These are phyloP conservation scores for Eupithecia insigniata DNA, from an alignment of 2,888 invertebrate species.

Conservation along the genomic window DNA sequence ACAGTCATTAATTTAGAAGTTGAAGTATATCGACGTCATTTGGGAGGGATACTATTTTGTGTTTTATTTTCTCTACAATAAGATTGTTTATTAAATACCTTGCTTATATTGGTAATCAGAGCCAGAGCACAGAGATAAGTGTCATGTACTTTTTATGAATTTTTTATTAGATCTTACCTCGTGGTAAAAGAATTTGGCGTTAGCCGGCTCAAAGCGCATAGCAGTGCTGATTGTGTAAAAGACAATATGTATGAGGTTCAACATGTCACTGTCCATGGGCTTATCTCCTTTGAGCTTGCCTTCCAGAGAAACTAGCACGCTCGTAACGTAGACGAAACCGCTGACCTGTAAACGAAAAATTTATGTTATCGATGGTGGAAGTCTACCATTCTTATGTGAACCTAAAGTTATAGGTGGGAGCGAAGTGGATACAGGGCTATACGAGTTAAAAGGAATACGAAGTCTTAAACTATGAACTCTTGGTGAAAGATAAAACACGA, in stretches of 20 bases:
- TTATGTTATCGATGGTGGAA: not conserved
- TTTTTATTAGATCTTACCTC: constrained; percentile 84
- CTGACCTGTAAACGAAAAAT: constrained; percentile 83
- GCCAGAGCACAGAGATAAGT: too few relatives aligned
- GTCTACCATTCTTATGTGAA: not conserved
- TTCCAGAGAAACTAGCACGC: constrained; percentile 96
- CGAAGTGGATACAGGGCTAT: not conserved
- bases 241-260: constrained; percentile 92
- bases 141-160: too few relatives aligned
- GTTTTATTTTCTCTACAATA: not conserved
- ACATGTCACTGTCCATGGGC: constrained; percentile 84
- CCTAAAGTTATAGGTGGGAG: not conserved
- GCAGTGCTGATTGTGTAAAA: constrained; percentile 98
- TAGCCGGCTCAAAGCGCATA: constrained; percentile 99
- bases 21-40: not conserved
- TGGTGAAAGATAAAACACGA: too few relatives aligned
- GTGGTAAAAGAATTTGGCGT: constrained; percentile 98
- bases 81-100: too few relatives aligned
- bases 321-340: constrained; percentile 98
- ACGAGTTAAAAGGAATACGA: not conserved
- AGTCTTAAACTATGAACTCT: too few relatives aligned
- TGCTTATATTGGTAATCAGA: too few relatives aligned
- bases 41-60: too few relatives aligned
- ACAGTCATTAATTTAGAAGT: not conserved
- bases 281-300: constrained; percentile 86